A percentile compares a stretch with the other conserved stretches of the same genome.
phyloP scores from a whole-genome alignment of 2,113 vertebrate genomes.

The Oplegnathus fasciatus region DNA sequence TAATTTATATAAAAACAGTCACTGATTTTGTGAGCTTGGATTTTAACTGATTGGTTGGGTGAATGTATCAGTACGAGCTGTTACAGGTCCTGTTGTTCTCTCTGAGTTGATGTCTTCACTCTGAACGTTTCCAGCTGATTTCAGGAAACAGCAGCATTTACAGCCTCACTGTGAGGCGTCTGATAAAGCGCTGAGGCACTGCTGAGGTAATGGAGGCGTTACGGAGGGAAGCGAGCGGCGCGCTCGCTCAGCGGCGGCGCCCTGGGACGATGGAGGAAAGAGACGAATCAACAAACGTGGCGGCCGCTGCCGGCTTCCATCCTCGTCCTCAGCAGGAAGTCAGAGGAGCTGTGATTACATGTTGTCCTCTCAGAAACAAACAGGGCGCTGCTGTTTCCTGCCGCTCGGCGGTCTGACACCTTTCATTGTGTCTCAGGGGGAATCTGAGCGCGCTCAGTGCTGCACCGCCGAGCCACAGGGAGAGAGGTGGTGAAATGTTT shows the following conservation, averaged over 20 bases:
- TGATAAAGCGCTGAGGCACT: background rate
- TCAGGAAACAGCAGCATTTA: slow-evolving; percentile 8
- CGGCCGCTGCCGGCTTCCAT: background rate
- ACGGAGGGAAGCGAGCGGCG: background rate
- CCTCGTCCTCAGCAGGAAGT: slow-evolving; percentile 5
- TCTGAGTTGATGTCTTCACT: background rate
- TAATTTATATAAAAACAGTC: background rate
- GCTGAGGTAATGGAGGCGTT: slow-evolving; percentile 17
- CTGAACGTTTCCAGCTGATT: background rate
- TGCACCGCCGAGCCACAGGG: background rate
- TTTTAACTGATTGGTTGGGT: background rate
- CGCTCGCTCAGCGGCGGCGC: background rate
- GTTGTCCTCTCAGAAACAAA: slow-evolving; percentile 6
- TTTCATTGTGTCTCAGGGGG: background rate
- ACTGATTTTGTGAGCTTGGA: background rate
- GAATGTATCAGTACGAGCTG: background rate
- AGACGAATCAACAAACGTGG: background rate
- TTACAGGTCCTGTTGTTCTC: background rate
- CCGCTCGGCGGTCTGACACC: slow-evolving; percentile 4
- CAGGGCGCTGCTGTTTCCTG: background rate
- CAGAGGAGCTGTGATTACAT: slow-evolving; percentile 26
- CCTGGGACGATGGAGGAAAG: background rate
- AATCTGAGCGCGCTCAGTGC: slow-evolving; percentile 11
- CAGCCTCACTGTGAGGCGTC: background rate
- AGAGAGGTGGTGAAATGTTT: background rate